Conservation (phyloP, 2,797 vertebrate species). For the Microhierax caerulescens region DNA sequence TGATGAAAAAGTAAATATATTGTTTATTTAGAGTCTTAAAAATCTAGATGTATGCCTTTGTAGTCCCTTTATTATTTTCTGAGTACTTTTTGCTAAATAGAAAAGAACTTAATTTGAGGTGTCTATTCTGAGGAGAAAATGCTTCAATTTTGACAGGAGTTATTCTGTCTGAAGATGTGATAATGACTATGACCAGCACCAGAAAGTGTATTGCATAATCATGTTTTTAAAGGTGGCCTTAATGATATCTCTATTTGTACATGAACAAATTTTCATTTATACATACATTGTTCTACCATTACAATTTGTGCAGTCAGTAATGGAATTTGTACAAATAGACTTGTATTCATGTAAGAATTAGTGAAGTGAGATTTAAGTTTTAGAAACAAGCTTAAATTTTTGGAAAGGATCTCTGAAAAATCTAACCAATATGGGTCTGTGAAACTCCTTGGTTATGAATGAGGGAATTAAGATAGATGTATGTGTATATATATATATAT, state of each 20-base stretch:
- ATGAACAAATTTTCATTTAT: not conserved
- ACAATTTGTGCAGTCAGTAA: not conserved
- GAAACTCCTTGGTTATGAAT: not conserved
- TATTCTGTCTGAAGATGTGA: not conserved
- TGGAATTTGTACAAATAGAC: not conserved
- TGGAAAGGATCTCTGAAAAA: not conserved
- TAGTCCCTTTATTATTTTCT: not conserved
- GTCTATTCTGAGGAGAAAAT: not conserved
- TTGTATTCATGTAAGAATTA: not conserved
- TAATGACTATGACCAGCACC: not conserved
- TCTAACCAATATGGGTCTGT: not conserved
- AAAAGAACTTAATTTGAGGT: not conserved
- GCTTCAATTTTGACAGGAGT: not conserved
- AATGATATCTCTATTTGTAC: not conserved
- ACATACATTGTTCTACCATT: not conserved
- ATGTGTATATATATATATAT: accelerated
- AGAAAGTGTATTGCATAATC: not conserved
- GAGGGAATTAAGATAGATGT: not conserved
- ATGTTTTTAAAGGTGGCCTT: not conserved
- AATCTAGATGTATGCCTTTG: not conserved
- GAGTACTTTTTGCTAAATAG: not conserved
- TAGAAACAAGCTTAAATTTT: not conserved
- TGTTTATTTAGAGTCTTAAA: not conserved
- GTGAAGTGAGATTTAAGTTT: not conserved
- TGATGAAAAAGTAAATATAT: not conserved